Conservation (phyloP, 2,797 vertebrate species). For the Pseudotriccus pelzelni region DNA sequence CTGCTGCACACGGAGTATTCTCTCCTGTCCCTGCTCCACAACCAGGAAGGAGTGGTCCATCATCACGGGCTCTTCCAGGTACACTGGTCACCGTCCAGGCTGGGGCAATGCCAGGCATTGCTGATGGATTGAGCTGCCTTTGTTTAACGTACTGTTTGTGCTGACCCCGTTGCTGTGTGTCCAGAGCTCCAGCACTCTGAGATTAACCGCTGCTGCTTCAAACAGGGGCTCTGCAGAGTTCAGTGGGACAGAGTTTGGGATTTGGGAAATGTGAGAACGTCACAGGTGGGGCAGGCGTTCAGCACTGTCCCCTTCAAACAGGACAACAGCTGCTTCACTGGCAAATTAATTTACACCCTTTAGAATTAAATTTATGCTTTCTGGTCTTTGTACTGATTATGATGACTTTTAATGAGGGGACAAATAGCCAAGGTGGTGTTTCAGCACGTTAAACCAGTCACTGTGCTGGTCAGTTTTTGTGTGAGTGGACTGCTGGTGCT, state of each 20-base stretch:
- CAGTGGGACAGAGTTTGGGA: neutral
- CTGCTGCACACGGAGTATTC: slow-evolving; percentile 98
- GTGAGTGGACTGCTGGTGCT: neutral
- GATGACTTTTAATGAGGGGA: neutral
- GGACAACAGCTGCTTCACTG: neutral
- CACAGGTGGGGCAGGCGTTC: neutral
- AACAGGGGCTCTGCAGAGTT: neutral
- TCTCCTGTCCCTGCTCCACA: slow-evolving; percentile 95
- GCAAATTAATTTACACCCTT: neutral
- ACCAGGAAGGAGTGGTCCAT: slow-evolving; percentile 97
- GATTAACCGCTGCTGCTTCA: neutral
- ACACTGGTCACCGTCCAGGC: neutral
- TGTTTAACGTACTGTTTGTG: neutral
- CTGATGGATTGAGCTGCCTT: neutral
- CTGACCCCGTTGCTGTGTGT: neutral
- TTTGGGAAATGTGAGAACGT: neutral
- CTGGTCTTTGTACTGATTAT: neutral
- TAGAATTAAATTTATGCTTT: neutral
- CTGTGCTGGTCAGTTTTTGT: neutral
- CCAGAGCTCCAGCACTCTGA: neutral
- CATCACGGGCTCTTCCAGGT: slow-evolving; percentile 99
- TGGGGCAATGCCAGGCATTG: neutral
- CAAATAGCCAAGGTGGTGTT: neutral
- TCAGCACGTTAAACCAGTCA: neutral
- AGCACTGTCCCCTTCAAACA: neutral